Percentiles rank a stretch among this genome's conserved stretches.
Evolutionary conservation across 2,888 invertebrate genomes (phyloP).

Genomic region (Sinhomidia bicolor): DNA sequence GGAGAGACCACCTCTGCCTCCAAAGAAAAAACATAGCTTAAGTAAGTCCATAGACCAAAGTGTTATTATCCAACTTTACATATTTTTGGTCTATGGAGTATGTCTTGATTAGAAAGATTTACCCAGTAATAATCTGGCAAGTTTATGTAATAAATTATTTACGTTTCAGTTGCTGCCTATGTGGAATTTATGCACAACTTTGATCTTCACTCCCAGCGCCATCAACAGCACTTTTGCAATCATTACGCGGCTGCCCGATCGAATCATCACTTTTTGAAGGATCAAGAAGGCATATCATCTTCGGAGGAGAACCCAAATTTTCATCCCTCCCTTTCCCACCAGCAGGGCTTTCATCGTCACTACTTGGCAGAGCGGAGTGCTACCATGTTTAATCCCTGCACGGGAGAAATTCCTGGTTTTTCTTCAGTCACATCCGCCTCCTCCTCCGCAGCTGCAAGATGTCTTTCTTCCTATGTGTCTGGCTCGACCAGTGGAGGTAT

Average conservation of each 20-base stretch:
- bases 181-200: conserved; percentile 80
- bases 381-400: conserved; percentile 75
- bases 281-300: conserved; percentile 61
- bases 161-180: conserved; percentile 79
- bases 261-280: conserved; percentile 68
- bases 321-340: conserved; percentile 13
- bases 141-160: neutral
- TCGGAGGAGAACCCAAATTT: conserved; percentile 19
- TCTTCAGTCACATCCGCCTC: conserved; percentile 28
- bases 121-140: neutral
- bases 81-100: neutral
- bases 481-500: conserved; percentile 43
- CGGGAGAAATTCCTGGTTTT: conserved; percentile 70
- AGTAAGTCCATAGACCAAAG: conserved; percentile 70
- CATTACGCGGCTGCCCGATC: conserved; percentile 69
- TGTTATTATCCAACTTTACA: neutral
- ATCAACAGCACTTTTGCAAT: conserved; percentile 78
- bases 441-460: conserved; percentile 35
- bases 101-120: neutral
- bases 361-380: conserved; percentile 75
- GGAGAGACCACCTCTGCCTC: conserved; percentile 93
- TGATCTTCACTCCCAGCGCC: conserved; percentile 77
- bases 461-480: conserved; percentile 24
- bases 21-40: conserved; percentile 95
- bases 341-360: conserved; percentile 70